A percentile compares a stretch with the other conserved stretches of the same genome.
Evolutionary conservation across 2,888 invertebrate species (phyloP).

Genomic region (Lasioglossum zephyrum): DNA sequence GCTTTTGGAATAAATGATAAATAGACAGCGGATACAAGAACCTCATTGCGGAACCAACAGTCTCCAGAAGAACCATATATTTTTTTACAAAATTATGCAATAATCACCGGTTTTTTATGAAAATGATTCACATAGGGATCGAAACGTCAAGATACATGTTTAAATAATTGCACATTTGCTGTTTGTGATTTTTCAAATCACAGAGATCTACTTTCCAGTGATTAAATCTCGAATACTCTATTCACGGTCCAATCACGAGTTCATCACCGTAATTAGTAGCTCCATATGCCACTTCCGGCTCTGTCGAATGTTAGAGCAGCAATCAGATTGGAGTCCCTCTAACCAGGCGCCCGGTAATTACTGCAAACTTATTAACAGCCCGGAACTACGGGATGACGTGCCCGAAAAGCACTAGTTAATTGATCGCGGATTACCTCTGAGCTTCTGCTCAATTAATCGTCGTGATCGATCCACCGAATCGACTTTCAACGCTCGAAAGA

Average conservation of each 20-base stretch:
- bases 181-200: too few relatives aligned
- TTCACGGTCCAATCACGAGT: neutral
- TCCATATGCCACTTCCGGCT: neutral
- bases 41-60: too few relatives aligned
- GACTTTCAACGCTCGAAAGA: slow-evolving; percentile 20
- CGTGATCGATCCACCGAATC: neutral
- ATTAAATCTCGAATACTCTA: neutral
- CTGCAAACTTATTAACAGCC: slow-evolving; percentile 51
- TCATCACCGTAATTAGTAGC: neutral
- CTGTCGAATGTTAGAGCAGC: slow-evolving; percentile 22
- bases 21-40: too few relatives aligned
- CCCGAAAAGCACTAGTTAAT: slow-evolving; percentile 33
- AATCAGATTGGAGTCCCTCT: slow-evolving; percentile 33
- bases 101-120: too few relatives aligned
- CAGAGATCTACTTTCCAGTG: too few relatives aligned
- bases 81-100: too few relatives aligned
- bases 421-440: slow-evolving; percentile 26
- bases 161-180: too few relatives aligned
- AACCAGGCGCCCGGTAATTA: slow-evolving; percentile 31
- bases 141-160: too few relatives aligned
- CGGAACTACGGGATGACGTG: neutral
- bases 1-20: too few relatives aligned
- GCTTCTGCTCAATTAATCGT: slow-evolving; percentile 21
- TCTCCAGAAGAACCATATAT: too few relatives aligned
- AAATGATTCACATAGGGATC: too few relatives aligned